Percentiles rank a stretch among this genome's conserved stretches.
These are phyloP conservation scores for Phataginus tricuspis DNA, from an alignment of 2,797 vertebrate genomes.

Conservation along the genomic window DNA sequence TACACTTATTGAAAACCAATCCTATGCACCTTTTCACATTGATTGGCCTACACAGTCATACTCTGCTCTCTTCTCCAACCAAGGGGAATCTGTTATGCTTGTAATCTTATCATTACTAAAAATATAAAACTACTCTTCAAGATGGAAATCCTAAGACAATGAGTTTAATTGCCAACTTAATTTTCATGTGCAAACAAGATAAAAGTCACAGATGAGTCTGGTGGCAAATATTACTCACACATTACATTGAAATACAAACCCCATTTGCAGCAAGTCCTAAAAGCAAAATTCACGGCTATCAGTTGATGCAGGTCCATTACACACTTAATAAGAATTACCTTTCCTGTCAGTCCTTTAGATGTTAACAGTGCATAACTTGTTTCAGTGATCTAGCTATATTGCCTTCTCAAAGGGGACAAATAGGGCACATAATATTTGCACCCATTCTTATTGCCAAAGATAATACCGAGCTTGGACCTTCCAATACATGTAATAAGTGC, in stretches of 20 bases:
- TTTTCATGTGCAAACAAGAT: conserved; percentile 68
- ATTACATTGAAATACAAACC: conserved; percentile 56
- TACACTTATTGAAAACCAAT: not conserved
- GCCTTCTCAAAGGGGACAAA: not conserved
- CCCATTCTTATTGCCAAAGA: not conserved
- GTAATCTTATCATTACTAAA: not conserved
- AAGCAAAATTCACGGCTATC: conserved; percentile 47
- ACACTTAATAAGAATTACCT: conserved; percentile 52
- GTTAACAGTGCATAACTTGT: not conserved
- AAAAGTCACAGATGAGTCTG: conserved; percentile 60
- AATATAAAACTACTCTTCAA: not conserved
- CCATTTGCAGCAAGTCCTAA: conserved; percentile 11
- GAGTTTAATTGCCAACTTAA: conserved; percentile 75
- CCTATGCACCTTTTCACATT: not conserved
- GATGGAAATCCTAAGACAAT: conserved; percentile 23
- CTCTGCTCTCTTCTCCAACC: not conserved
- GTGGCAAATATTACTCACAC: conserved; percentile 67
- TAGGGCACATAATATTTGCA: not conserved
- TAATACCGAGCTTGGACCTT: not conserved
- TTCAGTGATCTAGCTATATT: not conserved
- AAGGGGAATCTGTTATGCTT: conserved; percentile 24
- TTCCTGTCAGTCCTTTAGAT: not conserved
- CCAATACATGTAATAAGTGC: not conserved
- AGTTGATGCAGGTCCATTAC: conserved; percentile 26
- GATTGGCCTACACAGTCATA: not conserved